Evolutionary conservation across 2,888 invertebrate genomes (phyloP), one percentile per base, ranked within the genome.

Genomic region (Homarus gammarus): DNA sequence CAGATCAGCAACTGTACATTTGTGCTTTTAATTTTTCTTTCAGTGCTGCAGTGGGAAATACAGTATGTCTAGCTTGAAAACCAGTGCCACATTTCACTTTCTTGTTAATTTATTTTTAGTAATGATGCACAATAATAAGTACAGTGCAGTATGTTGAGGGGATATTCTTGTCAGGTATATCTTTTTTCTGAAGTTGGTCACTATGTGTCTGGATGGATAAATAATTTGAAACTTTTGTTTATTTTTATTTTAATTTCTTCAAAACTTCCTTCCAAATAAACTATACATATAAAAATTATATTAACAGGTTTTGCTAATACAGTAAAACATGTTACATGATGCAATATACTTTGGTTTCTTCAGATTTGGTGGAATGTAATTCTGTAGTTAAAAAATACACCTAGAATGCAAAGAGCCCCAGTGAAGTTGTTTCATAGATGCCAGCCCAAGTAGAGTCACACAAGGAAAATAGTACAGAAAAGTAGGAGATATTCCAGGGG

Each of bases 401-500:
- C 77, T 31, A 77, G 49, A 49, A 51, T 56, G 44, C 56, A 56
- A 22, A 56, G 22, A 18, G 12, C 56, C 56, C 56, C 56, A 22
- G 22, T 12, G 3, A 56, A 56, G 22, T 56, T 12, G 22, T 12
- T 56, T 3, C 56, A 56, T 18, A 56, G 56, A 56, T 56, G 56
- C 18, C 0, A 56, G 22, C 56, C 56, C 44, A 44, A 56, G 22
- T 12, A 56, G 56, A 0, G 56, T 56, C 18, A 56, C 18, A 18
- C 18, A 12, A 22, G 12, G 22, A 56, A 22, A 56, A 22, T 3
- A 56, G 56, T 18, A 38, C 82, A 87, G n/a, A n/a, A n/a, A n/a
- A 68, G 96, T 91, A 94, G 95, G 12, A 56, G 56, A 56, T 56
- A 22, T 56, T 56, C 56, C 12, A 56, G 56, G 56, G 3, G 3